Base-by-base conservation (phyloP, 2,113 vertebrate species). In the Burhinus oedicnemus region DNA sequence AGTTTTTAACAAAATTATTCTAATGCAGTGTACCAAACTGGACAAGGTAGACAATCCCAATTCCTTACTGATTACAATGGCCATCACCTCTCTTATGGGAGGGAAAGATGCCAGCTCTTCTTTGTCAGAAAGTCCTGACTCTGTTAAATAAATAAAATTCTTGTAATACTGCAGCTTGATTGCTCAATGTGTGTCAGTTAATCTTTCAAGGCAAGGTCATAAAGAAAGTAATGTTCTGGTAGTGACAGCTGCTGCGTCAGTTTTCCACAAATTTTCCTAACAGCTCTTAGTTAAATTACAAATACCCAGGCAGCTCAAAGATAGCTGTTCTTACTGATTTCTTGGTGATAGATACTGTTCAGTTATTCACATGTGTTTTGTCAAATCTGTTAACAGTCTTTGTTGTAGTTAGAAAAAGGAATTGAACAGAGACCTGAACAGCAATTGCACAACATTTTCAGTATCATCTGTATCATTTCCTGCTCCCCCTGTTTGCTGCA, bases 251-350 rank as follows among this genome's bases (percentile, higher is more conserved):
- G 92, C 85, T 93, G 82, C 8, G 16, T 93, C 75, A 90, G 75
- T 94, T 96, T 94, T 85, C 87, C 78, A 85, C 91, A 80, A 92
- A 93, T 96, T 93, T 97, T 93, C 69, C 27, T 75, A 90, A 78
- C 32, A 82, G 66, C 70, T 90, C 51, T 36, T 84, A 61, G 87
- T 85, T 87, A 44, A 83, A 93, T 44, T 83, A 78, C 75, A 94
- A 83, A 90, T 74, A 74, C 11, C 9, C 10, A 93, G 36, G 68
- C 88, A 95, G 76, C 51, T 95, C 79, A 70, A 45, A 93, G 90
- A 88, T 64, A 80, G 40, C 32, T 72, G 12, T 77, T 80, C 79
- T 42, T 89, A 26, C 65, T 74, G 60, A 79, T 92, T 95, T 88
- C 62, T 61, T 74, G 58, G 40, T 93, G 71, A 62, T 65, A 54